phyloP scores from a whole-genome alignment of 2,113 vertebrate species.

The Fulmarus glacialis region DNA sequence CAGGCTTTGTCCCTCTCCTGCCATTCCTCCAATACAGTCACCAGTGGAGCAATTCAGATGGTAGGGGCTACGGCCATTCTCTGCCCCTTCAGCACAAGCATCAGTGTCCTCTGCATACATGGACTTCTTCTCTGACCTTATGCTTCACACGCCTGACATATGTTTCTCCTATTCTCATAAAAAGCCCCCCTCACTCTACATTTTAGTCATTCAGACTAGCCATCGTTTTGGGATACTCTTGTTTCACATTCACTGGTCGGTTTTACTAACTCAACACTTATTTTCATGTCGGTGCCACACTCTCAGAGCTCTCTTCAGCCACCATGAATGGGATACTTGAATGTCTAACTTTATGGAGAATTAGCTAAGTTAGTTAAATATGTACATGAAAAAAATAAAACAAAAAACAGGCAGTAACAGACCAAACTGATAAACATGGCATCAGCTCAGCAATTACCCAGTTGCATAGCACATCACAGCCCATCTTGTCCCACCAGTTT shows the following conservation, averaged over 20 bases:
- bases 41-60: neutral
- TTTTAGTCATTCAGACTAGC: neutral
- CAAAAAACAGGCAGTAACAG: neutral
- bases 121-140: neutral
- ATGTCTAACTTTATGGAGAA: too few species aligned
- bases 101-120: fast-evolving
- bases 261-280: neutral
- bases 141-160: fast-evolving
- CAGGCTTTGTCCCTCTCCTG: neutral
- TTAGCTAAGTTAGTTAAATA: neutral
- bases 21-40: neutral
- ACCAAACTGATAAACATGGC: neutral
- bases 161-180: neutral
- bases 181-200: neutral
- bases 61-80: neutral
- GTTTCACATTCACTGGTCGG: neutral
- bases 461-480: neutral
- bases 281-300: neutral
- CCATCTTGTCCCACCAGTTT: neutral
- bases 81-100: neutral
- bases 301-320: neutral
- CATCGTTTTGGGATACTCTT: neutral
- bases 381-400: neutral
- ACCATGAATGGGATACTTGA: neutral
- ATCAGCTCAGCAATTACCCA: neutral